Evolutionary conservation across 1,140 invertebrate genomes (phyloP).

Genomic region (Gryon sp.): DNA sequence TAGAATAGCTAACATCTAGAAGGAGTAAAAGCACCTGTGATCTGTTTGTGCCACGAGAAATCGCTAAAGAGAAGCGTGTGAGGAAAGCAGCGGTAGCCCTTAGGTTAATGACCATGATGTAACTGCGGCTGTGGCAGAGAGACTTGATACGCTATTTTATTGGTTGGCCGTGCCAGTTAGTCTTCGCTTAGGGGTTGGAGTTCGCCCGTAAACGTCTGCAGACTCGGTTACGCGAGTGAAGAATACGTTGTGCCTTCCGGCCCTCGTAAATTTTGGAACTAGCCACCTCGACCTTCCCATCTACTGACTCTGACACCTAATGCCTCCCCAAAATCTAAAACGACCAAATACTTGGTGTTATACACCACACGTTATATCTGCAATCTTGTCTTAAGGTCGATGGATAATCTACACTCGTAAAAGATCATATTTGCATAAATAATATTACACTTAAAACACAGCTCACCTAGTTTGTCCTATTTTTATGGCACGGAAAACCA

Average conservation of each 20-base stretch:
- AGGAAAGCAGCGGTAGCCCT: constrained; percentile 57
- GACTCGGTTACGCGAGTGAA: constrained; percentile 63
- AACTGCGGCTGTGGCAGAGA: constrained; percentile 57
- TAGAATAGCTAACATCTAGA: constrained; percentile 12
- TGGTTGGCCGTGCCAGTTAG: constrained; percentile 71
- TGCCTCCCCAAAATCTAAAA: constrained; percentile 57
- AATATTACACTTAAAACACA: not conserved
- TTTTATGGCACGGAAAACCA: too few relatives aligned
- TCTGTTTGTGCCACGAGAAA: constrained; percentile 53
- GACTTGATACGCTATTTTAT: constrained; percentile 73
- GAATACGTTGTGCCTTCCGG: constrained; percentile 65
- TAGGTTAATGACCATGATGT: constrained; percentile 66
- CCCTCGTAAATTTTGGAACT: constrained; percentile 65
- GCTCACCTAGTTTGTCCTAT: too few relatives aligned
- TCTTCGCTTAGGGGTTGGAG: constrained; percentile 73
- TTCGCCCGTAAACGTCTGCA: constrained; percentile 72
- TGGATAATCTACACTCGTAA: constrained; percentile 7
- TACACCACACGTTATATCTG: constrained; percentile 40
- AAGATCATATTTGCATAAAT: not conserved
- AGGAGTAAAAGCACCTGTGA: constrained; percentile 54
- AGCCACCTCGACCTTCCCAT: constrained; percentile 62
- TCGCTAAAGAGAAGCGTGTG: constrained; percentile 45
- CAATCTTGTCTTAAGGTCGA: constrained; percentile 23
- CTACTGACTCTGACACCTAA: constrained; percentile 41
- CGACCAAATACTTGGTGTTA: constrained; percentile 51